These are phyloP conservation scores for Sinella curviseta DNA, from an alignment of 1,140 invertebrate genomes.

Conservation along the genomic window DNA sequence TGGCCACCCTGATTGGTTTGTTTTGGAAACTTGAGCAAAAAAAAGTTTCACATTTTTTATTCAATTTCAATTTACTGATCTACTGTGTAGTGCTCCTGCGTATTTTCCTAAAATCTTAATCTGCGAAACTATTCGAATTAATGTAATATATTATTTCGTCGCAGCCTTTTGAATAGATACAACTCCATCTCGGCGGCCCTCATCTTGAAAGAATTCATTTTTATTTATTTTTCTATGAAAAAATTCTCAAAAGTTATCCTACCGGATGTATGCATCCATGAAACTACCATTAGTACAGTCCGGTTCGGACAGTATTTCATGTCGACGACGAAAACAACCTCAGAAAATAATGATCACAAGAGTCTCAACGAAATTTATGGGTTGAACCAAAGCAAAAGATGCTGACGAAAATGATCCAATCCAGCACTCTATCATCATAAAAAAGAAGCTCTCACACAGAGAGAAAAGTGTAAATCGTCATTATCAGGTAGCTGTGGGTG, in stretches of 20 bases:
- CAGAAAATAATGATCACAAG: slow-evolving; percentile 1
- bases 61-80: too few relatives aligned
- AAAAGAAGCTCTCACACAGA: slow-evolving; percentile 7
- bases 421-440: neutral
- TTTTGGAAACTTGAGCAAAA: too few relatives aligned
- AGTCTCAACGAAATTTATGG: neutral
- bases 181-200: too few relatives aligned
- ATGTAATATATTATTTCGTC: too few relatives aligned
- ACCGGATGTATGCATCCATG: slow-evolving; percentile 19
- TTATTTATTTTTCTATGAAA: neutral
- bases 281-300: slow-evolving; percentile 7
- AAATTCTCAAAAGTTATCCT: neutral
- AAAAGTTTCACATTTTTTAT: too few relatives aligned
- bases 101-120: too few relatives aligned
- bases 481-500: neutral
- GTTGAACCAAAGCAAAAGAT: neutral
- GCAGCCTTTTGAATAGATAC: too few relatives aligned
- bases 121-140: too few relatives aligned
- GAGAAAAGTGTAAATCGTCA: neutral
- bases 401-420: neutral
- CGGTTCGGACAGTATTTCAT: slow-evolving; percentile 1
- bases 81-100: too few relatives aligned
- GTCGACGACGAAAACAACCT: neutral
- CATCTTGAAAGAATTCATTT: too few relatives aligned
- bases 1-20: too few relatives aligned